phyloP scores from a whole-genome alignment of 1,140 invertebrate species.

The Apis cerana region DNA sequence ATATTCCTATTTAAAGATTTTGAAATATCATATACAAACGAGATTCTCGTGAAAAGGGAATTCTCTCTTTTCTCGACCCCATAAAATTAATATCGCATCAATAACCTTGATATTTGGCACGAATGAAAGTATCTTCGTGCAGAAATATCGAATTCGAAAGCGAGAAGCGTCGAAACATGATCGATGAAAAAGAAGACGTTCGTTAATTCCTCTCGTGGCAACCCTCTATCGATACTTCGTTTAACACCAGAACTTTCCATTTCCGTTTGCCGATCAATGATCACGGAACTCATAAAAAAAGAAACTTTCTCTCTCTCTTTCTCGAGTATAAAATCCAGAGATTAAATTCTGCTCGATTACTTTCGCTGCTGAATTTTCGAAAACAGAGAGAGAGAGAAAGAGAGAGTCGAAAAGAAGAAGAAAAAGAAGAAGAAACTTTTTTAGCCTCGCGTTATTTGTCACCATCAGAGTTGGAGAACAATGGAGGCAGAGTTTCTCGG shows the following conservation, averaged over 20 bases:
- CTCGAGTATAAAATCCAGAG: slow-evolving; percentile 8
- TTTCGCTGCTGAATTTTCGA: not conserved
- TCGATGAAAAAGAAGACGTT: slow-evolving; percentile 5
- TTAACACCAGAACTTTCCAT: slow-evolving; percentile 29
- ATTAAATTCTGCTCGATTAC: slow-evolving; percentile 2
- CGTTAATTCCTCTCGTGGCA: not conserved
- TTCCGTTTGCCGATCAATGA: slow-evolving; percentile 29
- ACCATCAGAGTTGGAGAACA: slow-evolving; percentile 23
- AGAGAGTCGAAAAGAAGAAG: not conserved
- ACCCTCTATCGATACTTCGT: slow-evolving; percentile 1
- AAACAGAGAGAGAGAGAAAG: not conserved
- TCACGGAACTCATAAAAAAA: slow-evolving; percentile 16
- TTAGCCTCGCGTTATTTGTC: slow-evolving; percentile 17
- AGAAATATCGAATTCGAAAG: not conserved
- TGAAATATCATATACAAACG: no score
- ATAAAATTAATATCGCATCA: no score
- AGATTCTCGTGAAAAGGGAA: no score
- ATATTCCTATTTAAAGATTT: not conserved
- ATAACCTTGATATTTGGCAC: no score
- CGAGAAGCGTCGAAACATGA: not conserved
- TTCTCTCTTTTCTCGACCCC: no score
- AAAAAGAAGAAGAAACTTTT: not conserved
- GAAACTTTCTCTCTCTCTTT: slow-evolving; percentile 20
- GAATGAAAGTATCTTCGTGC: no score
- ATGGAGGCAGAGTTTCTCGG: slow-evolving; percentile 19